Evolutionary conservation across 1,140 invertebrate genomes (phyloP).

Genomic region (Hylaeus volcanicus): DNA sequence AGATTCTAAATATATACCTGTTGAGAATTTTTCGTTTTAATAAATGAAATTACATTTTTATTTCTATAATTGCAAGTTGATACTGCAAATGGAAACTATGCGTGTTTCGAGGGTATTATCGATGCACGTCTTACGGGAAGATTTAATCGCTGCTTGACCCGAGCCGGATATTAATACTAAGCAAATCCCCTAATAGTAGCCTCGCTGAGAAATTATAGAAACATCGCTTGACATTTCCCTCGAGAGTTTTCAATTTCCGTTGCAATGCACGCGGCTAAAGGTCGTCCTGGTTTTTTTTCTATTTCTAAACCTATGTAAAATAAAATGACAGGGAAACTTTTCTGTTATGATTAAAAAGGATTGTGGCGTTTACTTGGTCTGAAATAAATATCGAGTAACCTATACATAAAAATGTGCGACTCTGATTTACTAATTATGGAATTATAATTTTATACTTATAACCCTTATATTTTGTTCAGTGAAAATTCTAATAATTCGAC

Average conservation of each 20-base stretch:
- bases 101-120: not conserved
- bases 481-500: too few relatives aligned
- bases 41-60: too few relatives aligned
- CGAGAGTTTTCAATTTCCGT: not conserved
- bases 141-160: not conserved
- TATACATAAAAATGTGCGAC: too few relatives aligned
- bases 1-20: too few relatives aligned
- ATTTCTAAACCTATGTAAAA: conserved; percentile 2
- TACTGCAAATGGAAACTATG: not conserved
- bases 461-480: too few relatives aligned
- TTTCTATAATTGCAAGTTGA: too few relatives aligned
- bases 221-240: conserved; percentile 35
- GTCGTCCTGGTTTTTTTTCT: conserved; percentile 23
- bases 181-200: not conserved
- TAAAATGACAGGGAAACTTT: not conserved
- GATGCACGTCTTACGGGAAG: not conserved
- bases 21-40: too few relatives aligned
- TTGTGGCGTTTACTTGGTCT: not conserved
- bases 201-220: not conserved
- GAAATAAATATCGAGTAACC: not conserved
- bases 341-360: not conserved
- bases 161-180: conserved; percentile 7
- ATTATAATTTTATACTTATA: too few relatives aligned
- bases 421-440: too few relatives aligned
- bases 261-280: conserved; percentile 5